Base-by-base conservation (phyloP, 2,113 vertebrate species). In the Oophaga pumilio region DNA sequence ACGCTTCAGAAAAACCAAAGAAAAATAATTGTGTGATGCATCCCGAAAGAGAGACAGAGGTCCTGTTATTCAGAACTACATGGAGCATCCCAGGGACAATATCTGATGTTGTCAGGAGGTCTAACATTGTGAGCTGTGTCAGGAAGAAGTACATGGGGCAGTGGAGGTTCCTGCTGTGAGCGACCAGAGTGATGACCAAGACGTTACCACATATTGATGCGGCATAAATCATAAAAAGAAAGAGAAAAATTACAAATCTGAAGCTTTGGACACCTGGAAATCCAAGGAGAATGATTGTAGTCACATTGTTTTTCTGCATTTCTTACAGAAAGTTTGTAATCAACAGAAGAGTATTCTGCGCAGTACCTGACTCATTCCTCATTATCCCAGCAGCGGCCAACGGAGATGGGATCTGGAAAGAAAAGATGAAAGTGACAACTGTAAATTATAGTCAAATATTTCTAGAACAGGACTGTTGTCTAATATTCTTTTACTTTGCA, bases 141-240 rank as follows among this genome's bases (percentile, higher is more conserved):
- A 79, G 52, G 52, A 79, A 28, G 53, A 79, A 57, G 76, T 79
- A 79, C 76, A 79, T 79, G 52, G 76, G 76, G 26, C 53, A 79
- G 53, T 53, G 50, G 1, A 53, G 76, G 53, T n/a, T 53, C 18
- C 12, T 59, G 26, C 78, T 80, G 78, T 14, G 18, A 12, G n/a
- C 59, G n/a, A 80, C 78, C 78, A 80, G 17, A 26, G 33, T 1
- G n/a, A 82, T 60, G 64, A 82, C 43, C 28, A 82, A 17, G 43
- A 82, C 6, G 60, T 82, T 82, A 17, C 80, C 80, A 50, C 57
- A 62, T 20, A 82, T 12, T 1, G 80, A 52, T 20, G 14, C 5
- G 20, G 2, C 20, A 18, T 64, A 64, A 12, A 49, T 59, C 6
- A 60, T 18, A 22, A 50, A 28, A 13, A 83, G 18, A 6, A 83